Evolutionary conservation across 2,888 invertebrate genomes (phyloP).

Genomic region (Lissonota sp.): DNA sequence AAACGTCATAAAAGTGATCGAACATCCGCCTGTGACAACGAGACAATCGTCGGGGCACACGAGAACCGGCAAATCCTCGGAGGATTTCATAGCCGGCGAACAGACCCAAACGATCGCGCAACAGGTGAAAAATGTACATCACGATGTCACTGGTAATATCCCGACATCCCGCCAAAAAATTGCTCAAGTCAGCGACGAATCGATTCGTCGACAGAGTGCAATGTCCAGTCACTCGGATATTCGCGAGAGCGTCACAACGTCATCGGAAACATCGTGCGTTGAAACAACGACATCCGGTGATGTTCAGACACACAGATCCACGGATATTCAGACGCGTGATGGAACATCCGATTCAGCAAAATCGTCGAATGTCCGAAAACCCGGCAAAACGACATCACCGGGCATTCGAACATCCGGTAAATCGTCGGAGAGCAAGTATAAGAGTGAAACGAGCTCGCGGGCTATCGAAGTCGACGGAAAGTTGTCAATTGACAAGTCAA

Average conservation of each 20-base stretch:
- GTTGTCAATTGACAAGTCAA: constrained; percentile 71
- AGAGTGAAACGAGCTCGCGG: constrained; percentile 71
- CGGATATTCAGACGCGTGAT: constrained; percentile 19
- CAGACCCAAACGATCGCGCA: constrained; percentile 66
- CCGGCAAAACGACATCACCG: constrained; percentile 20
- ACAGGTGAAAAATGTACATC: constrained; percentile 19
- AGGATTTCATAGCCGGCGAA: constrained; percentile 74
- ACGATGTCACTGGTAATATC: constrained; percentile 1
- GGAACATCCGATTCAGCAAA: neutral
- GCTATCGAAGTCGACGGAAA: constrained; percentile 73
- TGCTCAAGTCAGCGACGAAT: constrained; percentile 15
- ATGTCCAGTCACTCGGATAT: constrained; percentile 51
- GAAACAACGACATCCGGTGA: constrained; percentile 65
- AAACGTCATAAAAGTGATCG: constrained; percentile 76
- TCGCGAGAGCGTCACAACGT: constrained; percentile 54
- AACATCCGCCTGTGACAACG: constrained; percentile 69
- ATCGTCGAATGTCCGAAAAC: too few species aligned
- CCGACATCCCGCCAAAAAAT: constrained; percentile 10
- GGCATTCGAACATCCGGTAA: constrained; percentile 62
- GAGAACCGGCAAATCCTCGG: constrained; percentile 68
- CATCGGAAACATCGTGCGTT: constrained; percentile 57
- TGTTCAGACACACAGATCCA: constrained; percentile 48
- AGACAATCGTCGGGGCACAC: constrained; percentile 61
- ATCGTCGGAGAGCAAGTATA: constrained; percentile 70
- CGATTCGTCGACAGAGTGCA: constrained; percentile 32